Percentiles rank a stretch among this genome's conserved stretches.
These are phyloP conservation scores for Opisthograptis luteolata DNA, from an alignment of 2,888 invertebrate species.

Conservation along the genomic window DNA sequence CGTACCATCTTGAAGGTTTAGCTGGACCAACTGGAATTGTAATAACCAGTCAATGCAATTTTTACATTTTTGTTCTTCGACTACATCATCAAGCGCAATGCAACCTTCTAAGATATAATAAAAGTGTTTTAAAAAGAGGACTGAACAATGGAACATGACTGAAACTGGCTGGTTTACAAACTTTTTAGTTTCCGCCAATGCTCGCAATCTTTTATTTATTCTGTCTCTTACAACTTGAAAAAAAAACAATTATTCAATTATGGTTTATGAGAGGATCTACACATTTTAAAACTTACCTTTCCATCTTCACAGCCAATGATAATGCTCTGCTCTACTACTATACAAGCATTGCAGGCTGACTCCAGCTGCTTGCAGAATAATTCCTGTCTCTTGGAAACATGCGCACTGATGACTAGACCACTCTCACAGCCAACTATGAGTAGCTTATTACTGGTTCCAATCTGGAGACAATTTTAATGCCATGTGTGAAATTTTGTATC, in stretches of 20 bases:
- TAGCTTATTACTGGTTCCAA: conserved; percentile 86
- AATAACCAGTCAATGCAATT: neutral
- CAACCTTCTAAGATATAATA: no score
- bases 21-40: conserved; percentile 60
- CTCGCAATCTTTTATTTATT: no score
- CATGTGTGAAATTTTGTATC: no score
- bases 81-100: no score
- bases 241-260: no score
- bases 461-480: conserved; percentile 70
- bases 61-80: neutral
- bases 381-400: conserved; percentile 80
- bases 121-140: no score
- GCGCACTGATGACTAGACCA: conserved; percentile 81
- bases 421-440: conserved; percentile 86
- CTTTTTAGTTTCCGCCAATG: no score
- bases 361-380: conserved; percentile 65
- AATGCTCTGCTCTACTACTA: conserved; percentile 71
- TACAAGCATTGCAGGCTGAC: conserved; percentile 84
- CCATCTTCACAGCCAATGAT: conserved; percentile 86
- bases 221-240: no score
- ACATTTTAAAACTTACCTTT: conserved; percentile 67
- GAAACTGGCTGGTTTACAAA: no score
- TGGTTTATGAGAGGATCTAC: no score
- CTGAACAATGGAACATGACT: no score
- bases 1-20: conserved; percentile 60